Conservation (phyloP, 2,113 vertebrate species). For the Barnardius zonarius region DNA sequence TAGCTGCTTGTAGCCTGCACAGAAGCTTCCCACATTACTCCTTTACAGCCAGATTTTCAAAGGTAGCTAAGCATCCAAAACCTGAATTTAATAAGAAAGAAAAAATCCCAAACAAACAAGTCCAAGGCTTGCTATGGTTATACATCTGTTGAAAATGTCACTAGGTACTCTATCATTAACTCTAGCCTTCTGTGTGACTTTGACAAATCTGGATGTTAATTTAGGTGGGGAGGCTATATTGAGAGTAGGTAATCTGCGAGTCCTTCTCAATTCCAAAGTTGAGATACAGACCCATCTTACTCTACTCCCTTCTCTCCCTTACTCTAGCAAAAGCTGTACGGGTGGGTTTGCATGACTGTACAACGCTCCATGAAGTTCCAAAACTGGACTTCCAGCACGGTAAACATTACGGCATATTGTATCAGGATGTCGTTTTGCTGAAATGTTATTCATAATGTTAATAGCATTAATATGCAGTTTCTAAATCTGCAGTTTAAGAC, state of each 20-base stretch:
- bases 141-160: background rate
- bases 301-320: background rate
- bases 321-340: accelerated
- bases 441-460: background rate
- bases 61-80: background rate
- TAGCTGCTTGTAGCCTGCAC: background rate
- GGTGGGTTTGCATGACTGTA: background rate
- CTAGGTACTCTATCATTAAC: background rate
- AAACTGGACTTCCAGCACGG: background rate
- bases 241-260: background rate
- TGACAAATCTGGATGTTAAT: background rate
- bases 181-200: background rate
- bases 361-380: background rate
- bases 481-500: background rate
- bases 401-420: background rate
- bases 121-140: background rate
- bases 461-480: background rate
- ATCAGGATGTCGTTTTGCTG: background rate
- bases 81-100: background rate
- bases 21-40: background rate
- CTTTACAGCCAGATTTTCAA: background rate
- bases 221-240: background rate
- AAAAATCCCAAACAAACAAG: background rate
- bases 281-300: background rate
- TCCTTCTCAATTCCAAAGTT: background rate